A percentile compares a stretch with the other conserved stretches of the same genome.
phyloP scores from a whole-genome alignment of 2,888 invertebrate genomes.

The Oscheius onirici region DNA sequence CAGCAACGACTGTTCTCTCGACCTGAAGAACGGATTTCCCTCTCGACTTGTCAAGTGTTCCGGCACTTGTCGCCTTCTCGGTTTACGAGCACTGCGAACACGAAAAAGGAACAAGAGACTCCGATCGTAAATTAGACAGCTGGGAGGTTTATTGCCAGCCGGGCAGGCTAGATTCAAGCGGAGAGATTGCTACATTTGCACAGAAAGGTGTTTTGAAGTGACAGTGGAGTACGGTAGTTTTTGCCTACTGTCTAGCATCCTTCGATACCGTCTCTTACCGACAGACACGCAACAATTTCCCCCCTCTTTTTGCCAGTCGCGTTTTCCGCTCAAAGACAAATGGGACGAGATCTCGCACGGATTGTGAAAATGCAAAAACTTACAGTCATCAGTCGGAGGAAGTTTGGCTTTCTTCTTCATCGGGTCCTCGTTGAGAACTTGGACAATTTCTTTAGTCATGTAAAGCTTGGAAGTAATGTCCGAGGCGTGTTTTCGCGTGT shows the following conservation, averaged over 20 bases:
- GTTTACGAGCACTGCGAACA: constrained; percentile 20
- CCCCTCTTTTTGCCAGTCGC: not conserved
- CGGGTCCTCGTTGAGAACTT: constrained; percentile 14
- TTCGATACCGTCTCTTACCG: not conserved
- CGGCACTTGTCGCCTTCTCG: constrained; percentile 25
- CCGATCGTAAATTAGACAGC: constrained; percentile 15
- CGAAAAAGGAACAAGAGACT: not conserved
- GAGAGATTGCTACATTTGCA: not conserved
- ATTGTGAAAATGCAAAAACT: not conserved
- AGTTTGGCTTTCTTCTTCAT: constrained; percentile 3
- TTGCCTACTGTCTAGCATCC: too few species aligned
- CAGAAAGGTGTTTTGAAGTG: too few species aligned
- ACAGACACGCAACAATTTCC: not conserved
- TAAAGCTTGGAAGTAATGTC: constrained; percentile 57
- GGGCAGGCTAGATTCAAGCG: not conserved
- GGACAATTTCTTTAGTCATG: constrained; percentile 52
- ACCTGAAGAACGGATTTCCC: constrained; percentile 35
- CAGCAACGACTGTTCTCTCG: constrained; percentile 51
- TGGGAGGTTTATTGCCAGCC: constrained; percentile 4
- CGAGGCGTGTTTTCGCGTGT: constrained; percentile 53
- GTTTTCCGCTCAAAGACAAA: not conserved
- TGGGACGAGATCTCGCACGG: not conserved
- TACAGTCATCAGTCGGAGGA: not conserved
- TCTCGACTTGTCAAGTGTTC: constrained; percentile 11
- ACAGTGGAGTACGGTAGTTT: too few species aligned